Evolutionary conservation across 2,888 invertebrate species (phyloP), one percentile per base, ranked within the genome.

Genomic region (Oscheius onirici): DNA sequence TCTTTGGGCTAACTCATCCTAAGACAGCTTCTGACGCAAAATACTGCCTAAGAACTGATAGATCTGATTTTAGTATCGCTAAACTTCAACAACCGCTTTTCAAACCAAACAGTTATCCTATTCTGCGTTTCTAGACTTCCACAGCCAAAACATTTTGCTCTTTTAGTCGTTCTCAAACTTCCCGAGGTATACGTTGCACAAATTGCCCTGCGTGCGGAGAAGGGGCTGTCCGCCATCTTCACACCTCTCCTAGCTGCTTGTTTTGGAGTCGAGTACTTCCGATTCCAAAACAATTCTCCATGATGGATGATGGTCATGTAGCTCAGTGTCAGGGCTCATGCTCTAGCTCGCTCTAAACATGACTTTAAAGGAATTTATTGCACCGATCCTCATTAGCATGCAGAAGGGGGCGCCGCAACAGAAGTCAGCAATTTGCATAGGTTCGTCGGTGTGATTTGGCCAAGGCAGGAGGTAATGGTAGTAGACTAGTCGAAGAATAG

Each of bases 391-490:
- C 63, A 63, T 63, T 63, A 63, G 49, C 63, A 63, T 63, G 46
- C 63, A 63, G 49, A 60, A 41, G 60, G 40, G 22, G 60, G 41
- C 17, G 49, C 26, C 26, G 46, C 63, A 46, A 63, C 63, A 63
- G 58, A 58, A 58, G 58, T 58, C 63, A 49, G 63, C 63, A 63
- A 63, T 63, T 63, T 63, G 49, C 63, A 63, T 63, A 41, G 58
- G 17, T 58, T 58, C 58, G 58, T n/a, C 41, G 55, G 58, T 41
- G 55, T 15, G 55, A 55, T 55, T 55, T 26, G n/a, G 26, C 22
- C 26, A 34, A 3, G 8, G 34, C 34, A 34, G 34, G 28, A 55
- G 28, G 26, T 55, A 55, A 55, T 55, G 55, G 55, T 55, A 55
- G 55, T 20, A 20, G 20, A 34, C 34, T 34, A 34, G 34, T n/a